These are phyloP conservation scores for Kuschelorhynchus macadamiae DNA, from an alignment of 2,888 invertebrate genomes.

Conservation along the genomic window DNA sequence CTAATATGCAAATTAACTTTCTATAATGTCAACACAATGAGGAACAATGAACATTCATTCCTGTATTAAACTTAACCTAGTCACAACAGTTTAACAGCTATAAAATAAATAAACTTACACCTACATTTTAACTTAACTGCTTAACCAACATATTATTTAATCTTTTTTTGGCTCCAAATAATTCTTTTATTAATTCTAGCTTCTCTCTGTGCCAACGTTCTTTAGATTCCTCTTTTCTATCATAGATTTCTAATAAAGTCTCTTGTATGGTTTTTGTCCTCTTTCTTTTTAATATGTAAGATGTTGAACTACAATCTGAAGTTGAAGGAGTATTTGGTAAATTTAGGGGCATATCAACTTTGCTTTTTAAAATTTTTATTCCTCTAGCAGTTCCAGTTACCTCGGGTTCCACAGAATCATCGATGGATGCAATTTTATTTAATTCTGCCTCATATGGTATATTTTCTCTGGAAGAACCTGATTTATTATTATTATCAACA, in stretches of 20 bases:
- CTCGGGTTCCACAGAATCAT: conserved; percentile 53
- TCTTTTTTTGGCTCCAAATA: not conserved
- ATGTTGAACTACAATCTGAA: not conserved
- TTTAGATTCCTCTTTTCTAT: not conserved
- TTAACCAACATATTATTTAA: not conserved
- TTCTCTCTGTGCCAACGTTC: not conserved
- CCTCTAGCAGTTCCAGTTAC: conserved; percentile 22
- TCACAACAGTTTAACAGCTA: no score
- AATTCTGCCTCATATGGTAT: conserved; percentile 50
- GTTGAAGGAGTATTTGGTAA: conserved; percentile 2
- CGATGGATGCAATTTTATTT: conserved; percentile 46
- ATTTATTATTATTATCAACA: conserved; percentile 43
- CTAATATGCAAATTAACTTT: not conserved
- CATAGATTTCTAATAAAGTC: not conserved
- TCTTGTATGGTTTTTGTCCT: not conserved
- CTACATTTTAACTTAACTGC: no score
- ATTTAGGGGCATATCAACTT: not conserved
- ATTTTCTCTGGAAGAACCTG: conserved; percentile 33
- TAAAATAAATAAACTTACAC: no score
- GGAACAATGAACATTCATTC: not conserved
- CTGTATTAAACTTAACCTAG: no score
- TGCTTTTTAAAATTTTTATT: conserved; percentile 11
- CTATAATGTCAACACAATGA: not conserved
- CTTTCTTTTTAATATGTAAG: not conserved
- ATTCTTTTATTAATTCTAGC: not conserved